Evolutionary conservation across 2,113 vertebrate genomes (phyloP), one percentile per base, ranked within the genome.

Genomic region (Apaloderma vittatum): DNA sequence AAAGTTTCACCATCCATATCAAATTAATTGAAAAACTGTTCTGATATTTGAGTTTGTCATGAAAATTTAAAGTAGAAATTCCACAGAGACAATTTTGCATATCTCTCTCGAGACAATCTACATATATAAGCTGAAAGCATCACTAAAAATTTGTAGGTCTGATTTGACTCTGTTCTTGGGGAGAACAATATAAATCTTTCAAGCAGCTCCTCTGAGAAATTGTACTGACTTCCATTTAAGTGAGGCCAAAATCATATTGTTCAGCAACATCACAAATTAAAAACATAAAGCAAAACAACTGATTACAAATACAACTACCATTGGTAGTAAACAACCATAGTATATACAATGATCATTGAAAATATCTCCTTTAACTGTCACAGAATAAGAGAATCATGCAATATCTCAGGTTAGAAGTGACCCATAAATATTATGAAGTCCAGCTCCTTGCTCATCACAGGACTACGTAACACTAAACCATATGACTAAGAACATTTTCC

Each of bases 401-500:
- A 43, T 59, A 61, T n/a, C 11, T 72, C 21, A 7, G 12, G 6
- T 37, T 87, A 22, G 22, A 77, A 61, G 24, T 40, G 14, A 55
- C 19, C 5, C n/a, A 3, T 10, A 34, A 20, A 5, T 30, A 26
- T 61, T 26, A 49, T 24, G 26, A 49, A 9, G 23, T 66, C 26
- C 37, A 32, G 36, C 3, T 55, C 1, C 1, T 10, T 55, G 40
- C 6, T 77, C 10, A 26, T 59, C 7, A 2, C 14, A 34, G 52
- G 19, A 30, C 40, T 51, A 22, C 26, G 26, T 66, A 45, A 22
- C 59, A 59, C 63, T 6, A 45, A 73, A 59, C 12, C 15, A 71
- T 30, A 29, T 15, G 5, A 43, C 15, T 43, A 21, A 66, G 30
- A 30, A 1, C 2, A 0, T 54, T 11, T 6, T 8, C 16, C n/a